Evolutionary conservation across 2,797 vertebrate genomes (phyloP).

Genomic region (Cynodonichthys magdalenae): DNA sequence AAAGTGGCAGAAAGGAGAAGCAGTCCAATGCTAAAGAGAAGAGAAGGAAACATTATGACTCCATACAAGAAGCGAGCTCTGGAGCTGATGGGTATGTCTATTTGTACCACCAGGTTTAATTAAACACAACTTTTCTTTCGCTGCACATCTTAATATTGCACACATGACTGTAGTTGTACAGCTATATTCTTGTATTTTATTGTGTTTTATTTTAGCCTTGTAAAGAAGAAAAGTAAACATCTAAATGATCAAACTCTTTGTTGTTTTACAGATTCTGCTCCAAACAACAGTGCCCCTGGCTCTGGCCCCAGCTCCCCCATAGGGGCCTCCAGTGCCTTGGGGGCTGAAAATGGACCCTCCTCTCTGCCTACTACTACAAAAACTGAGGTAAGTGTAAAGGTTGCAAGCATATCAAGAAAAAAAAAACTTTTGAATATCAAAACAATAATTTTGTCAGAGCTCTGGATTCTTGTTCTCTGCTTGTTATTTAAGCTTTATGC

Average conservation of each 20-base stretch:
- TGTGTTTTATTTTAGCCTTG: constrained; percentile 3
- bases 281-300: constrained; percentile 92
- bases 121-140: neutral
- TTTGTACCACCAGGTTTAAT: neutral
- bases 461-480: constrained; percentile 43
- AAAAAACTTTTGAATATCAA: constrained; percentile 17
- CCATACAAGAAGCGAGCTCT: constrained; percentile 85
- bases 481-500: constrained; percentile 1
- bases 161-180: too few species aligned
- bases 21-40: constrained; percentile 86
- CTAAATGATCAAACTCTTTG: constrained; percentile 55
- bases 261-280: constrained; percentile 87
- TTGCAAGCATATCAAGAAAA: constrained; percentile 7
- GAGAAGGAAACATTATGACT: constrained; percentile 88
- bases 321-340: constrained; percentile 89
- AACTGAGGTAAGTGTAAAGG: constrained; percentile 86
- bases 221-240: constrained; percentile 18
- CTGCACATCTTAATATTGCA: too few species aligned
- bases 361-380: constrained; percentile 88
- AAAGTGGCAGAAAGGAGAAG: constrained; percentile 92
- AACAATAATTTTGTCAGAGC: constrained; percentile 24
- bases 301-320: constrained; percentile 97
- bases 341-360: constrained; percentile 90
- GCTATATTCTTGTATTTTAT: neutral
- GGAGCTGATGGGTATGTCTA: constrained; percentile 77